Evolutionary conservation across 2,888 invertebrate species (phyloP).

Genomic region (Hypercompe scribonia): DNA sequence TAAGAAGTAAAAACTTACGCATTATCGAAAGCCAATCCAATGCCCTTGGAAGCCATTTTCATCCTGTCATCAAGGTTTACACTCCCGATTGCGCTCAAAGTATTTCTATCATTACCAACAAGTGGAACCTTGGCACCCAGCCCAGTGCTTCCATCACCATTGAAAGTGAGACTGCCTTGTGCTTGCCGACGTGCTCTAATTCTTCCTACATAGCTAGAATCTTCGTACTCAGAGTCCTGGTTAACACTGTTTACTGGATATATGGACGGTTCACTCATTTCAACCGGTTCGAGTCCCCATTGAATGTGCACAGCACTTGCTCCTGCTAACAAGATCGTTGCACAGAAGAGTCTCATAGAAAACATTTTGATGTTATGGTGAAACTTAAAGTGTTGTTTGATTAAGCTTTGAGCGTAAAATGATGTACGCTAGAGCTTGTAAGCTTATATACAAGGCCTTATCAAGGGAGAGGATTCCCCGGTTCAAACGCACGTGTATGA

Average conservation of each 20-base stretch:
- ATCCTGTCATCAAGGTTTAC: conserved; percentile 19
- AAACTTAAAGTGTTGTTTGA: background rate
- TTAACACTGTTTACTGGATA: conserved; percentile 7
- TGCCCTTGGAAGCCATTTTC: conserved; percentile 14
- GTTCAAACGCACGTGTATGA: background rate
- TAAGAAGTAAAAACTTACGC: conserved; percentile 12
- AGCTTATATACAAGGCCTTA: conserved; percentile 1
- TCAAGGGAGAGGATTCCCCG: conserved; percentile 1
- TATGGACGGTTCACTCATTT: conserved; percentile 17
- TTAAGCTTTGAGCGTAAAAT: background rate
- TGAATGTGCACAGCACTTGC: conserved; percentile 32
- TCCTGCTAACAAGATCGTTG: conserved; percentile 21
- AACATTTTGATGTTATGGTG: conserved; percentile 7
- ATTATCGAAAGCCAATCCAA: conserved; percentile 36
- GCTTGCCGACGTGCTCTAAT: conserved; percentile 30
- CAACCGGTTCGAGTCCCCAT: conserved; percentile 15
- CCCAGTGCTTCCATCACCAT: conserved; percentile 31
- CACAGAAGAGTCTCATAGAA: conserved; percentile 21
- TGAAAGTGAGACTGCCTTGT: conserved; percentile 27
- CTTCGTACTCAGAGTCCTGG: background rate
- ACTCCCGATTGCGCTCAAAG: conserved; percentile 27
- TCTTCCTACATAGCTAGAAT: conserved; percentile 8
- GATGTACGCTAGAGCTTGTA: background rate
- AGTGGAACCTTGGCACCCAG: conserved; percentile 27
- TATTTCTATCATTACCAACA: conserved; percentile 18